These are phyloP conservation scores for Columba guinea DNA, from an alignment of 2,797 vertebrate genomes.

Conservation along the genomic window DNA sequence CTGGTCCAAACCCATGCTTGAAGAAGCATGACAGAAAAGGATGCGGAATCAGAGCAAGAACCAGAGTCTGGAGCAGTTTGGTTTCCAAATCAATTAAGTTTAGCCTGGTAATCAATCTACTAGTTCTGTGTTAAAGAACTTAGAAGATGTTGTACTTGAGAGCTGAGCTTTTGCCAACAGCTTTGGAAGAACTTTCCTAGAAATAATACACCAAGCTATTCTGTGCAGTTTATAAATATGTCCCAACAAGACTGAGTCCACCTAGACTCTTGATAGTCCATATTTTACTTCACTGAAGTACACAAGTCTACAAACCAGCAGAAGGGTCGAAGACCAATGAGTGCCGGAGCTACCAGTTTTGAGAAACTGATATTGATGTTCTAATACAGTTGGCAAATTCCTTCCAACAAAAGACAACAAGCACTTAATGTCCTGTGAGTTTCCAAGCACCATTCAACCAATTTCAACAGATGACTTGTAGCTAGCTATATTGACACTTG, in stretches of 20 bases:
- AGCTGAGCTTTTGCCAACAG: not conserved
- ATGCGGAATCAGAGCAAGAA: not conserved
- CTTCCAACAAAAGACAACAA: not conserved
- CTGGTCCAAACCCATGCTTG: not conserved
- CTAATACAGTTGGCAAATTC: not conserved
- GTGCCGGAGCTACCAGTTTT: not conserved
- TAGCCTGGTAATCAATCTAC: not conserved
- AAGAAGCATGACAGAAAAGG: not conserved
- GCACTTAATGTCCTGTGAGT: not conserved
- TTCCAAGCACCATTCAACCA: not conserved
- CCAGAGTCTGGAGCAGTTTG: not conserved
- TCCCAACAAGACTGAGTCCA: not conserved
- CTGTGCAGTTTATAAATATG: not conserved
- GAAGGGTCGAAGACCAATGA: not conserved
- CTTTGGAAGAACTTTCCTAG: not conserved
- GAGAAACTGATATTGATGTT: not conserved
- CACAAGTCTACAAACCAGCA: not conserved
- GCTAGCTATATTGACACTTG: not conserved
- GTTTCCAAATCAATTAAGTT: not conserved
- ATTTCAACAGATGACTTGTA: not conserved
- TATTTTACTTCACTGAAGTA: not conserved
- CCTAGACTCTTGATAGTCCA: not conserved
- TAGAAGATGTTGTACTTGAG: not conserved
- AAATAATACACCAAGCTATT: not conserved
- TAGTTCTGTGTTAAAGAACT: not conserved